phyloP scores from a whole-genome alignment of 2,113 vertebrate species.

The Pongo pygmaeus region DNA sequence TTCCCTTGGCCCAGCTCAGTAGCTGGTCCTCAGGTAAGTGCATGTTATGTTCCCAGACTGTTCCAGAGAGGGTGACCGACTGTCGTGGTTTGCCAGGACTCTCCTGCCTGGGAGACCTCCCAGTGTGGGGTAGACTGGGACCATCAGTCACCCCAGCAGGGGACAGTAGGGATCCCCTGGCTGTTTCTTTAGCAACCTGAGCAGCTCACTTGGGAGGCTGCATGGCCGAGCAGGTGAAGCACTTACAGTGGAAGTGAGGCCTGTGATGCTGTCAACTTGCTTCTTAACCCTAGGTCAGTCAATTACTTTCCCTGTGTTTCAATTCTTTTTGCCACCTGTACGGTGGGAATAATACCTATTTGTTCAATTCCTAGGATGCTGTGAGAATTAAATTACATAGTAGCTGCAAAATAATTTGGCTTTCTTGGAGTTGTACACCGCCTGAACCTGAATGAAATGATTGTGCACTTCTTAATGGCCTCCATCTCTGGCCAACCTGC shows the following conservation, averaged over 20 bases:
- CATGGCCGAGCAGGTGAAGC: neutral
- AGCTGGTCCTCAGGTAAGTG: neutral
- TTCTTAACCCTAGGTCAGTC: constrained; percentile 63
- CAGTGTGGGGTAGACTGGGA: neutral
- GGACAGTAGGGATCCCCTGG: neutral
- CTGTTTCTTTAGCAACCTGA: neutral
- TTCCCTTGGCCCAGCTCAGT: neutral
- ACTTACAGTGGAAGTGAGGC: rapidly evolving
- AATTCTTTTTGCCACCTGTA: constrained; percentile 1
- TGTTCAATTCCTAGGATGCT: neutral
- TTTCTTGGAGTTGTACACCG: neutral
- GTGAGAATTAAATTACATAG: constrained; percentile 62
- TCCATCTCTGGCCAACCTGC: constrained; percentile 1
- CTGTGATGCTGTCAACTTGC: neutral
- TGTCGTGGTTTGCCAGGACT: neutral
- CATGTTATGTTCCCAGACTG: no score
- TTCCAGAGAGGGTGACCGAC: neutral
- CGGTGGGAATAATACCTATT: constrained; percentile 49
- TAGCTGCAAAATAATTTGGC: constrained; percentile 52
- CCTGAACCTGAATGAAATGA: neutral
- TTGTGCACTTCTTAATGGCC: neutral
- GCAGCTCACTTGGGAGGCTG: neutral
- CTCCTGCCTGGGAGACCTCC: neutral
- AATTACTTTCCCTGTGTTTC: constrained; percentile 56
- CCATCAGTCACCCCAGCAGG: neutral